phyloP scores from a whole-genome alignment of 2,797 vertebrate species.

The Triplophysa yarkandensis region DNA sequence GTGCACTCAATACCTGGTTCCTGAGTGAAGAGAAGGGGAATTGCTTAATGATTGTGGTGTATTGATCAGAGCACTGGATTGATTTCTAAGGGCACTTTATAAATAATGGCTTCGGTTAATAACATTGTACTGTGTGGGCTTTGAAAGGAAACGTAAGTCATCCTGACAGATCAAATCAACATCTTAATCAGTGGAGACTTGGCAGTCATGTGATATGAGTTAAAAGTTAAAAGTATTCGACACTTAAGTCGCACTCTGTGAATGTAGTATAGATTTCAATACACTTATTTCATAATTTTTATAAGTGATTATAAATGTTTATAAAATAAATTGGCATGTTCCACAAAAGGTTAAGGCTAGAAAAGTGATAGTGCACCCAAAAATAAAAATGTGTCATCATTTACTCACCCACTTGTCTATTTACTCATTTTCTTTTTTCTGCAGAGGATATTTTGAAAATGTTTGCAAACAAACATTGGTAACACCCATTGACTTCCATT shows the following conservation, averaged over 20 bases:
- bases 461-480: too few relatives aligned
- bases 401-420: too few relatives aligned
- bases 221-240: background rate
- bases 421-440: too few relatives aligned
- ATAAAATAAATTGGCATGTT: too few relatives aligned
- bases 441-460: too few relatives aligned
- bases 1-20: background rate
- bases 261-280: background rate
- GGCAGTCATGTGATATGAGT: background rate
- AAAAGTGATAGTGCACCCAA: too few relatives aligned
- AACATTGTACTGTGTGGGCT: background rate
- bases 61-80: slow-evolving; percentile 10
- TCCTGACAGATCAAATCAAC: background rate
- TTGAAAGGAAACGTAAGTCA: slow-evolving; percentile 6
- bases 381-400: too few relatives aligned
- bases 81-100: background rate
- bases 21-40: background rate
- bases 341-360: too few relatives aligned
- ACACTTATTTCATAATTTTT: too few relatives aligned
- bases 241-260: background rate
- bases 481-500: too few relatives aligned
- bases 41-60: slow-evolving; percentile 27
- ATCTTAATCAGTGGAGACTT: background rate
- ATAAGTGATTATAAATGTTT: too few relatives aligned
- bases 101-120: slow-evolving; percentile 7